These are phyloP conservation scores for Phalera bucephala DNA, from an alignment of 2,888 invertebrate genomes.

Conservation along the genomic window DNA sequence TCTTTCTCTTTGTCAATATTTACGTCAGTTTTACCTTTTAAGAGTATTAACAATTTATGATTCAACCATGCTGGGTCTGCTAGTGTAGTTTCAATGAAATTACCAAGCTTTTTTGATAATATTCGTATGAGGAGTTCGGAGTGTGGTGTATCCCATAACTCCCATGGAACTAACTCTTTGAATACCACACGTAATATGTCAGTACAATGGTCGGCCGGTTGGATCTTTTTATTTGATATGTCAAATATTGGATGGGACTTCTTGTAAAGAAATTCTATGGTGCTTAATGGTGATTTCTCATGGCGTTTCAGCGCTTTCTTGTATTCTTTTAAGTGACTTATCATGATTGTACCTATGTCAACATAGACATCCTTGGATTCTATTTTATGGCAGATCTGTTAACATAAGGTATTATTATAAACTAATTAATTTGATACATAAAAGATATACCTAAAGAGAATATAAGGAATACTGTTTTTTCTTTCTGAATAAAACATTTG, in stretches of 20 bases:
- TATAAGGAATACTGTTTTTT: too few species aligned
- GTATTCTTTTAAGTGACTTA: slow-evolving; percentile 86
- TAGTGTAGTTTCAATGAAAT: slow-evolving; percentile 69
- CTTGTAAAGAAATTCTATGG: slow-evolving; percentile 78
- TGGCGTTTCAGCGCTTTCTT: slow-evolving; percentile 83
- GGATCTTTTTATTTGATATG: slow-evolving; percentile 47
- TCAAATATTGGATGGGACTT: slow-evolving; percentile 59
- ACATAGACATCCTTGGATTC: slow-evolving; percentile 72
- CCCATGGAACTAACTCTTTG: slow-evolving; percentile 86
- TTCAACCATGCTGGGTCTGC: slow-evolving; percentile 80
- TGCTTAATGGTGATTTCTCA: slow-evolving; percentile 64
- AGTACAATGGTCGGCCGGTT: slow-evolving; percentile 82
- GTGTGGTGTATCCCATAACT: slow-evolving; percentile 86
- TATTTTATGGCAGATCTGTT: slow-evolving; percentile 71
- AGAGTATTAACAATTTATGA: slow-evolving; percentile 54
- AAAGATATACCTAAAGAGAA: too few species aligned
- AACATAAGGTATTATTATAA: slow-evolving; percentile 3
- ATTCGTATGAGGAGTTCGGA: slow-evolving; percentile 85
- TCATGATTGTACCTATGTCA: slow-evolving; percentile 76
- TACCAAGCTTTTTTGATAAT: slow-evolving; percentile 82
- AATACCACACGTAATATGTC: slow-evolving; percentile 83
- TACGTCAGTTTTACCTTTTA: slow-evolving; percentile 38
- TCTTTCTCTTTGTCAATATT: slow-evolving; percentile 11
- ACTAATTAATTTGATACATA: slow-evolving; percentile 1
- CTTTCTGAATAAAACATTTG: too few species aligned